Evolutionary conservation across 2,113 vertebrate genomes (phyloP).

Genomic region (Hippocampus comes): DNA sequence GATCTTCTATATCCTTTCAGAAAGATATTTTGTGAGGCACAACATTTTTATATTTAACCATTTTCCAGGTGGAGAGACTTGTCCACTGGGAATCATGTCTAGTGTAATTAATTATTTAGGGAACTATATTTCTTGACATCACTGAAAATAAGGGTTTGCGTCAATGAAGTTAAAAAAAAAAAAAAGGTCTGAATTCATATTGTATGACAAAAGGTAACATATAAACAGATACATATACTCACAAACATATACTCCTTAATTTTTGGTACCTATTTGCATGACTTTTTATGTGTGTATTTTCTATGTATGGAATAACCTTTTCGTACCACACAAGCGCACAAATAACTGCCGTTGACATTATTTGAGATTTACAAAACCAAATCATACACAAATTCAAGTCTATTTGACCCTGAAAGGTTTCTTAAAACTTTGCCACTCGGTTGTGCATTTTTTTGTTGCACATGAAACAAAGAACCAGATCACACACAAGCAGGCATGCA

Average conservation of each 20-base stretch:
- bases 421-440: not conserved
- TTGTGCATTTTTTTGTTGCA: no score
- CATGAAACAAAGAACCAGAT: no score
- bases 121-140: constrained; percentile 21
- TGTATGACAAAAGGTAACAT: not conserved
- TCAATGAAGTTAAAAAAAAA: not conserved
- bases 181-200: not conserved
- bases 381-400: no score
- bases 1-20: constrained; percentile 45
- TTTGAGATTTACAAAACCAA: no score
- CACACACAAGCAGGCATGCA: not conserved
- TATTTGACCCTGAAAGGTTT: no score
- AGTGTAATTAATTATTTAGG: not conserved
- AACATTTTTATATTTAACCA: constrained; percentile 33
- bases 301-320: no score
- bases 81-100: constrained; percentile 35
- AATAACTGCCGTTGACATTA: no score
- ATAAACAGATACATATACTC: no score
- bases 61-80: constrained; percentile 30
- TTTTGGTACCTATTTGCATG: no score
- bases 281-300: no score
- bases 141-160: not conserved
- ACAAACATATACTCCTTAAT: no score
- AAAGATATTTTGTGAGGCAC: constrained; percentile 41
- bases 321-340: no score